phyloP scores from a whole-genome alignment of 2,888 invertebrate genomes.

The Helleia helle region DNA sequence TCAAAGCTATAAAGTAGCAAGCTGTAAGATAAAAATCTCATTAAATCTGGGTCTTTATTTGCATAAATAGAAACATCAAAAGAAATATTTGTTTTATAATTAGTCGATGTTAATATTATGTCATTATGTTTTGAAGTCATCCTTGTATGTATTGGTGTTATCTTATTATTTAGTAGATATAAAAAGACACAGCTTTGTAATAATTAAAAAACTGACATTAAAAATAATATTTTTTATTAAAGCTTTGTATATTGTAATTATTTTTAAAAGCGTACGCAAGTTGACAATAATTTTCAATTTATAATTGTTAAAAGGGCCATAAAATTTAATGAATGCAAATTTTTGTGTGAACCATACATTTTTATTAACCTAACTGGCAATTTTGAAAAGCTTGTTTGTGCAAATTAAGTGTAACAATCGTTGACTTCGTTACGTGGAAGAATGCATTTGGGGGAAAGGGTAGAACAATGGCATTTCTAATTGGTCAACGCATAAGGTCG shows the following conservation, averaged over 20 bases:
- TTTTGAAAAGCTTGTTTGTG: conserved; percentile 28
- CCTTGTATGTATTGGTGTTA: not conserved
- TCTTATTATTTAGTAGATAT: not conserved
- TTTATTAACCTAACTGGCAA: no score
- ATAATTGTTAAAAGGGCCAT: no score
- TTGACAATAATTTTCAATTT: no score
- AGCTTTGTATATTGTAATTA: not conserved
- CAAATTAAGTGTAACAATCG: conserved; percentile 58
- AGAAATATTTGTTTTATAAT: conserved; percentile 4
- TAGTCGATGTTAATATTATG: conserved; percentile 2
- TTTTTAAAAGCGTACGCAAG: no score
- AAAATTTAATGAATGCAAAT: no score
- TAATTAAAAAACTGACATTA: no score
- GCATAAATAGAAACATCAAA: not conserved
- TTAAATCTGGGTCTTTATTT: conserved; percentile 4
- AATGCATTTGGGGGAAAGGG: conserved; percentile 50
- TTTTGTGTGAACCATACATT: no score
- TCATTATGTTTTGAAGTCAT: conserved; percentile 2
- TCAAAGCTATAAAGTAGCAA: not conserved
- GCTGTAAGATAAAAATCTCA: conserved; percentile 3
- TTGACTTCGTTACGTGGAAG: conserved; percentile 56
- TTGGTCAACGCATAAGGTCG: conserved; percentile 53
- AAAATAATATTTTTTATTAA: no score
- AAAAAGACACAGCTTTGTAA: no score
- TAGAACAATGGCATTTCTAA: conserved; percentile 62